Evolutionary conservation across 1,140 invertebrate genomes (phyloP).

Genomic region (Frieseomelitta varia): DNA sequence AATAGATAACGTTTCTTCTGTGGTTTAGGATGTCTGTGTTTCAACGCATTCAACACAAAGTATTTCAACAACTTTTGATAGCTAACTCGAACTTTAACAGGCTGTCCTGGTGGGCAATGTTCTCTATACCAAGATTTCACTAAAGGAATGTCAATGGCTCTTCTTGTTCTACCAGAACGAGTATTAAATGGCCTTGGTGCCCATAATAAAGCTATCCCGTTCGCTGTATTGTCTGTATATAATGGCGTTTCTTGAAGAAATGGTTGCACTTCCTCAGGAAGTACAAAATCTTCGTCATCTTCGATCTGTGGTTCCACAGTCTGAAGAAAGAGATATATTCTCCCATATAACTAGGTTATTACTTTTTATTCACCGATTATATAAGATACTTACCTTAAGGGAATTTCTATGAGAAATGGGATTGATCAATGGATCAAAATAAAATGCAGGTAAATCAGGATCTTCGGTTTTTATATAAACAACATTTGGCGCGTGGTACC

Average conservation of each 20-base stretch:
- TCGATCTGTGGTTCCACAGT: conserved; percentile 93
- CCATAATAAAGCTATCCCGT: conserved; percentile 99
- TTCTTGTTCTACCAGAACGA: conserved; percentile 92
- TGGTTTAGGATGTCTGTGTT: conserved; percentile 98
- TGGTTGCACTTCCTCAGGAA: conserved; percentile 95
- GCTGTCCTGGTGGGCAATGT: conserved; percentile 98
- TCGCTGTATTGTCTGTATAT: conserved; percentile 99
- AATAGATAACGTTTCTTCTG: conserved; percentile 99
- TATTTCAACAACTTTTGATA: conserved; percentile 99
- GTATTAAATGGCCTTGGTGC: conserved; percentile 98
- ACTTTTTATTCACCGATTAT: neutral
- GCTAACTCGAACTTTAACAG: conserved; percentile 99
- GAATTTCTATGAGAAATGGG: conserved; percentile 98
- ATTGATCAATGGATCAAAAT: conserved; percentile 99
- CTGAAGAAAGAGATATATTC: conserved; percentile 73
- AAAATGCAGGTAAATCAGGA: conserved; percentile 99
- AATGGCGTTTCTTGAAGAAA: conserved; percentile 97
- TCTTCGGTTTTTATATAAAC: conserved; percentile 99
- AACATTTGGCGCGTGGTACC: conserved; percentile 99
- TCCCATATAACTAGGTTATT: neutral
- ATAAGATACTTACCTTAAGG: conserved; percentile 84
- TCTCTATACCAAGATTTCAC: conserved; percentile 99
- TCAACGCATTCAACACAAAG: conserved; percentile 98
- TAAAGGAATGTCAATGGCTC: conserved; percentile 98
- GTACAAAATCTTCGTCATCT: conserved; percentile 97